Base-by-base conservation (phyloP, 2,888 invertebrate species). In the Apoda limacodes region DNA sequence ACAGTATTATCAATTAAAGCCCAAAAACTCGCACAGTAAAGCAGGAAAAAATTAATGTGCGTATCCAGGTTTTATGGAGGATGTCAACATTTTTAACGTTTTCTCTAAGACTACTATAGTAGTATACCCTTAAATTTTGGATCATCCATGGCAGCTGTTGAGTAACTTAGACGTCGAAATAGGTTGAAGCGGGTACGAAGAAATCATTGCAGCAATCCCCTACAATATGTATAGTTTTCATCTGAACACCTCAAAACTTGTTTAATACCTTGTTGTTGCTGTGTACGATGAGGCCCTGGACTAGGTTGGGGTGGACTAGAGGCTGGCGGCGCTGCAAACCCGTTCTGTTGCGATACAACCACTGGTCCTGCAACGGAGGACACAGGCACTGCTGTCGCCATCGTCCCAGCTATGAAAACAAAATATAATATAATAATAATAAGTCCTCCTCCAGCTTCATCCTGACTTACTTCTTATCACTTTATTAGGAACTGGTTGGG, bases 231-330 rank as follows among this genome's bases (percentile, higher is more conserved):
- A 13, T 20, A n/a, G n/a, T n/a, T n/a, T n/a, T n/a, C n/a, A n/a
- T n/a, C n/a, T n/a, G n/a, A n/a, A n/a, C n/a, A n/a, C n/a, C n/a
- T n/a, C n/a, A n/a, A n/a, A n/a, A n/a, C n/a, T n/a, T n/a, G n/a
- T 24, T 9, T 13, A 13, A 29, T 43, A 67, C 67, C 66, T 51
- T 61, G 65, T 30, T 62, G 66, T 37, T 51, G 62, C 39, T 54
- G 61, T 43, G 55, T 68, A 44, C 50, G 63, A 46, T 54, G 65
- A 17, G 66, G 71, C 45, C 57, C 50, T 2, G 68, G 71, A 33
- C 66, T 71, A 22, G 60, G 66, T 45, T 63, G 75, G n/a, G 66
- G 72, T 11, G 76, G 74, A 32, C 74, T 75, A 35, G 58, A 55
- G 19, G 69, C 59, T 24, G 17, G 17, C 17, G 17, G 17, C 11